Conservation (phyloP, 37 sponge, comb jelly and placozoan species). For the Cliona cf. orientalis region DNA sequence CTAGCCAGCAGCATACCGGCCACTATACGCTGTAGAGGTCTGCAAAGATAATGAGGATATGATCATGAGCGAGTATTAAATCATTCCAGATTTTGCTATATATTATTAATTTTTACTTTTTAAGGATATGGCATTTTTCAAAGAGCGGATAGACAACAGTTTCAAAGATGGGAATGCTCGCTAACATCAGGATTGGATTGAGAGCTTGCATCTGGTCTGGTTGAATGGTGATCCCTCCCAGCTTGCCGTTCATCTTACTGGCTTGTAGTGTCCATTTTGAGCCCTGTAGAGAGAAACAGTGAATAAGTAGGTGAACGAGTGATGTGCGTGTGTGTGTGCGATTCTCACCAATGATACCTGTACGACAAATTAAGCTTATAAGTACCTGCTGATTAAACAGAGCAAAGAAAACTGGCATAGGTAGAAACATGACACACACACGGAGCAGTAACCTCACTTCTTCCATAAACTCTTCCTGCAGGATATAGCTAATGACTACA, state of each 20-base stretch:
- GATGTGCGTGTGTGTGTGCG: background rate
- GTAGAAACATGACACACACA: conserved; percentile 91
- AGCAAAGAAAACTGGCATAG: conserved; percentile 96
- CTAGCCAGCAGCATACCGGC: conserved; percentile 88
- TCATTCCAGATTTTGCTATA: too few relatives aligned
- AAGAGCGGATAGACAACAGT: conserved; percentile 87
- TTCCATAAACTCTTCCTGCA: conserved; percentile 52
- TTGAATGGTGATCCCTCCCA: conserved; percentile 71
- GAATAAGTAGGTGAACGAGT: too few relatives aligned
- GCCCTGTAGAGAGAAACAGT: too few relatives aligned
- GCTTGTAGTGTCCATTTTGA: conserved; percentile 98
- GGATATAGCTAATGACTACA: background rate
- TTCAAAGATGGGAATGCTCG: conserved; percentile 95
- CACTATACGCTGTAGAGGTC: conserved; percentile 94
- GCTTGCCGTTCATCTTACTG: conserved; percentile 80
- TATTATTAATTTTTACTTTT: conserved; percentile 23
- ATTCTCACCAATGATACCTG: background rate
- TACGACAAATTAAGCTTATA: background rate
- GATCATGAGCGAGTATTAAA: too few relatives aligned
- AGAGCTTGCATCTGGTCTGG: conserved; percentile 95
- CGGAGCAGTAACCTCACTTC: conserved; percentile 79
- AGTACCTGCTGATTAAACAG: conserved; percentile 97
- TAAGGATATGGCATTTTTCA: conserved; percentile 63
- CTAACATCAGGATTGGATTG: conserved; percentile 93
- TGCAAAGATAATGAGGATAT: too few relatives aligned